Evolutionary conservation across 2,113 vertebrate genomes (phyloP).

Genomic region (Sander lucioperca): DNA sequence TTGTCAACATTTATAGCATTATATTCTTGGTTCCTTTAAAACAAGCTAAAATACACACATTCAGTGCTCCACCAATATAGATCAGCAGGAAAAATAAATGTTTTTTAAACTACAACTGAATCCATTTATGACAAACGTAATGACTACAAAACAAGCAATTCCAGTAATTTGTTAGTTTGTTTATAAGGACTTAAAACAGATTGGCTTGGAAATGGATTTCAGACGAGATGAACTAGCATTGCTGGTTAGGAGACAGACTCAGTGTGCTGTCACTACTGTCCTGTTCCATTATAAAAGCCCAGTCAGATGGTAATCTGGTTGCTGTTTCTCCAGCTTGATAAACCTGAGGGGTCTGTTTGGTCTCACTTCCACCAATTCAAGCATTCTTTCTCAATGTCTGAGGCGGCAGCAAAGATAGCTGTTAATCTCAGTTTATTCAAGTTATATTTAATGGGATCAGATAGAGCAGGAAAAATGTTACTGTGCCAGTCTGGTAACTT

Average conservation of each 20-base stretch:
- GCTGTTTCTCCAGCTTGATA: slow-evolving; percentile 10
- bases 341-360: slow-evolving; percentile 21
- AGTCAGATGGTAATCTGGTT: slow-evolving; percentile 38
- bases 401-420: slow-evolving; percentile 15
- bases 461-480: slow-evolving; percentile 7
- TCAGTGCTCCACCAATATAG: neutral
- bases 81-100: slow-evolving; percentile 1
- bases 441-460: slow-evolving; percentile 7
- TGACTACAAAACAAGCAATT: slow-evolving; percentile 12
- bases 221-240: slow-evolving; percentile 16
- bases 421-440: slow-evolving; percentile 31
- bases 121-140: neutral
- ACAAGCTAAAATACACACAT: neutral
- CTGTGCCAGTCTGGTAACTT: neutral
- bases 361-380: too few species aligned
- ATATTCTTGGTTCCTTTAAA: neutral
- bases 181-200: slow-evolving; percentile 6
- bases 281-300: slow-evolving; percentile 25
- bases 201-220: slow-evolving; percentile 18
- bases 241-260: slow-evolving; percentile 32
- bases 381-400: slow-evolving; percentile 16
- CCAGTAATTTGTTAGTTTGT: slow-evolving; percentile 25
- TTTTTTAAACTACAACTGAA: neutral
- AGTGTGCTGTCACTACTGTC: slow-evolving; percentile 12
- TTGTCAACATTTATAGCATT: neutral